Base-by-base conservation (phyloP, 2,888 invertebrate genomes). In the Automeris io region DNA sequence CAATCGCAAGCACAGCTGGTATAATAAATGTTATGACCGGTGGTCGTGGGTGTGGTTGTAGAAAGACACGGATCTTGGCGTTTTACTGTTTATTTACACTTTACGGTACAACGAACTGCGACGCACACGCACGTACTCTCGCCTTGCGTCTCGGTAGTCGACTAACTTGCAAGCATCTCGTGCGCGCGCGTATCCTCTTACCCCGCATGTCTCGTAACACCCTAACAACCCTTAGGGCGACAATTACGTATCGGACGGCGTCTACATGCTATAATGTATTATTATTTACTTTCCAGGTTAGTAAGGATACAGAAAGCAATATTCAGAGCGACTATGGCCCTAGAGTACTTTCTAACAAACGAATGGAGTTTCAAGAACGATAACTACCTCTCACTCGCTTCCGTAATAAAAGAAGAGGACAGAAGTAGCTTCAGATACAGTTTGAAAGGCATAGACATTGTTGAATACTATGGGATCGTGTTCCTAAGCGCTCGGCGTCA, bases 261-360 rank as follows among this genome's bases (percentile, higher is more conserved):
- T 25, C 11, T 2, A 11, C 12, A 26, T n/a, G 2, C 8, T 13
- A 2, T 1, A 16, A 1, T 6, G 12, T 11, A 11, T 12, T 12
- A n/a, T n/a, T n/a, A n/a, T n/a, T n/a, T n/a, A n/a, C n/a, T 29
- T 29, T 29, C n/a, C 29, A 29, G 29, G 29, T 29, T 29, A 9
- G 16, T 29, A 16, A 29, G 16, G 16, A 29, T 29, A 16, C 29
- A 29, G 29, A 29, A 16, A 16, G 16, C 16, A 8, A 8, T 29
- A 1, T 29, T 29, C 16, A 29, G 29, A 29, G 29, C 29, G 16
- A 29, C 13, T n/a, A 16, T 29, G 2, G 29, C 29, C 0, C 1
- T 29, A 2, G 16, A 29, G 6, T 29, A 29, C 8, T 29, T 16
- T n/a, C 13, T 29, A 16, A 29, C n/a, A 16, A 13, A 5, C 4